These are phyloP conservation scores for Passer domesticus DNA, from an alignment of 2,113 vertebrate species.

Conservation along the genomic window DNA sequence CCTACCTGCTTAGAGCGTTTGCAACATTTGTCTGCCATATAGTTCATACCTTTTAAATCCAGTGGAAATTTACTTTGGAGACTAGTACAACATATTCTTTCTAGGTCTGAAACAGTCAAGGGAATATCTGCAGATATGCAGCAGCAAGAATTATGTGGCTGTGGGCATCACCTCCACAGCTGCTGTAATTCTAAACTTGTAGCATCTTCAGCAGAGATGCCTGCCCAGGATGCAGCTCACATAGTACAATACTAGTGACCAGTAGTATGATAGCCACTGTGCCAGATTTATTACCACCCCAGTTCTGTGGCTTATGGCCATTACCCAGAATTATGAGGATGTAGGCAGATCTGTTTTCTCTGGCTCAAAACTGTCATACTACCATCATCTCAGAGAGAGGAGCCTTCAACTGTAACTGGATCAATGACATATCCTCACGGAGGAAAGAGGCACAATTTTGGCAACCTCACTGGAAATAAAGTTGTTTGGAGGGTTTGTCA, in stretches of 20 bases:
- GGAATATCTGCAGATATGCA: not conserved
- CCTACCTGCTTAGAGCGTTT: not conserved
- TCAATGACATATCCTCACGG: rapidly evolving
- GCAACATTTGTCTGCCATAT: not conserved
- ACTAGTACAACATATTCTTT: not conserved
- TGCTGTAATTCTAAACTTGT: not conserved
- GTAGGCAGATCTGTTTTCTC: not conserved
- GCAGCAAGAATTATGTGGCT: not conserved
- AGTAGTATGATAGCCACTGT: not conserved
- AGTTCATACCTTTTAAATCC: not conserved
- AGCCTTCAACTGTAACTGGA: not conserved
- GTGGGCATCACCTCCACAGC: not conserved
- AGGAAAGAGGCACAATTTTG: not conserved
- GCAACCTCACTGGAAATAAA: not conserved
- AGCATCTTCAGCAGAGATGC: not conserved
- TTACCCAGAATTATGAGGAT: not conserved
- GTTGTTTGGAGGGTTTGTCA: not conserved
- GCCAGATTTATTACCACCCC: not conserved
- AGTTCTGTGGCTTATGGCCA: not conserved
- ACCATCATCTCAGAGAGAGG: not conserved
- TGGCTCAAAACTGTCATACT: not conserved
- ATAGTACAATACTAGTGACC: not conserved
- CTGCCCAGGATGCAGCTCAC: not conserved
- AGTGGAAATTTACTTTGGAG: not conserved
- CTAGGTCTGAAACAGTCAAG: not conserved